Evolutionary conservation across 2,888 invertebrate species (phyloP).

Genomic region (Onthophagus sagittarius): DNA sequence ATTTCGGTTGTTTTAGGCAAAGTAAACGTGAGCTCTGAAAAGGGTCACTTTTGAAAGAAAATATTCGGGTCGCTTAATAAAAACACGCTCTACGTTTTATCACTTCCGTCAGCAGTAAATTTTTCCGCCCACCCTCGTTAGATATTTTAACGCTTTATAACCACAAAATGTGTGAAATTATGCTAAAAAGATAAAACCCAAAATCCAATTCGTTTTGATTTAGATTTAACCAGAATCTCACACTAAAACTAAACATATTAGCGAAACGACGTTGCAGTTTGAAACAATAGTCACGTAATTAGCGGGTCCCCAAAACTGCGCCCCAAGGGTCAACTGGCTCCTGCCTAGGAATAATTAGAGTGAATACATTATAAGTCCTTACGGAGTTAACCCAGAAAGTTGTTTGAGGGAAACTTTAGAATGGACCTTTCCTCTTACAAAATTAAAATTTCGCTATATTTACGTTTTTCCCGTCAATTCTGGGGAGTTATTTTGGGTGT

Average conservation of each 20-base stretch:
- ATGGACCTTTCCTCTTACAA: background rate
- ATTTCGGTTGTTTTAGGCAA: background rate
- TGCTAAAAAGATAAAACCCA: no score
- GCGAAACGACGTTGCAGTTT: background rate
- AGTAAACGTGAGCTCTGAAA: background rate
- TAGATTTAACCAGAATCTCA: background rate
- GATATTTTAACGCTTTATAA: background rate
- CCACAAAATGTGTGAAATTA: background rate
- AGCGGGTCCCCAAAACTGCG: background rate
- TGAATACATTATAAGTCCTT: background rate
- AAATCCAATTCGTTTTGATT: no score
- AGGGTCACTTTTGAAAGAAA: background rate
- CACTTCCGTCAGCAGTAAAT: background rate
- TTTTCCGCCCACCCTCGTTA: background rate
- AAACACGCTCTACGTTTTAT: background rate
- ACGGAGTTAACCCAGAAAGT: background rate
- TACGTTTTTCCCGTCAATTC: background rate
- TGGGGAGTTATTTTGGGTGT: background rate
- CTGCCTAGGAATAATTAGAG: background rate
- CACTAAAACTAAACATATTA: background rate
- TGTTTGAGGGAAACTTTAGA: background rate
- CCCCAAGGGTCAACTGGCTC: background rate
- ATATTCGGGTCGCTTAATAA: background rate
- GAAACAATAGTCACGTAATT: constrained; percentile 7
- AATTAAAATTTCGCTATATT: background rate